Evolutionary conservation across 2,888 invertebrate genomes (phyloP), one percentile per base, ranked within the genome.

Genomic region (Trissoscelio sp.): DNA sequence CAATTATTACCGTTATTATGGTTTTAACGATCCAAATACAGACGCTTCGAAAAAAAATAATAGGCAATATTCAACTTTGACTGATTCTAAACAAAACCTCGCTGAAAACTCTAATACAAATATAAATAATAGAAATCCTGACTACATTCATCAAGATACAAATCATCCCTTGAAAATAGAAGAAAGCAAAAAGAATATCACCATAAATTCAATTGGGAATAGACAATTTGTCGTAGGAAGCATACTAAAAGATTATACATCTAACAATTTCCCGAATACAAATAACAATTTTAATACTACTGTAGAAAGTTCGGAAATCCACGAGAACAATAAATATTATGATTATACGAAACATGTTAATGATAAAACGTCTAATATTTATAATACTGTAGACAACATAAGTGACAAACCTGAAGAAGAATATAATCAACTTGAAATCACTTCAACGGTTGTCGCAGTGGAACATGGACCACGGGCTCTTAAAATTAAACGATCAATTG

Each of bases 141-240:
- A 90, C 86, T 0, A 89, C 88, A 60, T 60, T n/a, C 53, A 53
- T 24, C 77, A 51, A 6, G 60, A 77, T 20, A 3, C 11, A 7
- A 18, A n/a, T n/a, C 48, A 14, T 0, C 90, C 89, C 0, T 85
- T 88, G 2, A 87, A 86, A 66, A 88, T 89, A n/a, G 88, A 89
- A 60, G 89, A 90, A 7, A 83, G 81, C 5, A 73, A 75, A 42
- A 84, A 78, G 16, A 82, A 66, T 46, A 28, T 79, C 2, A 58
- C 72, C 6, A 67, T 80, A 39, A 85, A 79, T 48, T 83, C 60
- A 0, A 83, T 82, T 6, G 88, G 84, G 1, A 86, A 91, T 81
- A 81, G 90, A 57, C 94, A 95, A 87, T 95, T 95, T 88, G 95
- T 95, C 0, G 95, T 95, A 1, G 95, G 95, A 0, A 95, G 93